phyloP scores from a whole-genome alignment of 2,888 invertebrate genomes.

The Polymixis flavicincta region DNA sequence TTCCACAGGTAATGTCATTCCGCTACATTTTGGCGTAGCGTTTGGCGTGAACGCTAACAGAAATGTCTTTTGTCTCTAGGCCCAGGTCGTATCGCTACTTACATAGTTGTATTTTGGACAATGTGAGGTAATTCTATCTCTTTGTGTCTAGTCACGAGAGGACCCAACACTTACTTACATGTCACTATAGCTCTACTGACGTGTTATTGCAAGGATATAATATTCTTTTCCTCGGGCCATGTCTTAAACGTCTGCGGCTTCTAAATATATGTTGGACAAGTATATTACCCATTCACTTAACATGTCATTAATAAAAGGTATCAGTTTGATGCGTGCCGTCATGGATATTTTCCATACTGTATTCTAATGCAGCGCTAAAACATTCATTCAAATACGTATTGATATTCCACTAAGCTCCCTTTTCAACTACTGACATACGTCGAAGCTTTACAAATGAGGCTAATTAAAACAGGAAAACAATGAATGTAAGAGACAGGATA shows the following conservation, averaged over 20 bases:
- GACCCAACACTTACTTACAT: conserved; percentile 2
- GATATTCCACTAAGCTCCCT: conserved; percentile 39
- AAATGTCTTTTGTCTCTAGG: too few relatives aligned
- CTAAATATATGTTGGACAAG: not conserved
- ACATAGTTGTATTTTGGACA: not conserved
- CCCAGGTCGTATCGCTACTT: not conserved
- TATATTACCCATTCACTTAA: conserved; percentile 15
- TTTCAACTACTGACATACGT: conserved; percentile 42
- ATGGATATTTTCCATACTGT: conserved; percentile 31
- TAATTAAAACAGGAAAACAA: conserved; percentile 49
- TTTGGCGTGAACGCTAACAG: too few relatives aligned
- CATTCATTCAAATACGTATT: conserved; percentile 47
- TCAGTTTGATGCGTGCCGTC: conserved; percentile 11
- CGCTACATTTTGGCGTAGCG: too few relatives aligned
- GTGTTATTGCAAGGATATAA: conserved; percentile 12
- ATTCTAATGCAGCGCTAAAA: conserved; percentile 40
- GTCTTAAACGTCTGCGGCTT: conserved; percentile 18
- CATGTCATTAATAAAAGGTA: conserved; percentile 25
- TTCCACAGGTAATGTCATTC: too few relatives aligned
- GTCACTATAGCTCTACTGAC: not conserved
- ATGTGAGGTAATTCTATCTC: not conserved
- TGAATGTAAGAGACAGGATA: conserved; percentile 35
- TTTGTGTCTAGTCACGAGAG: conserved; percentile 6
- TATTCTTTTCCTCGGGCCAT: conserved; percentile 25
- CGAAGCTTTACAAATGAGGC: conserved; percentile 53